Percentiles rank a stretch among this genome's conserved stretches.
Conservation (phyloP, 2,797 vertebrate genomes). For the Clarias fuscus region DNA sequence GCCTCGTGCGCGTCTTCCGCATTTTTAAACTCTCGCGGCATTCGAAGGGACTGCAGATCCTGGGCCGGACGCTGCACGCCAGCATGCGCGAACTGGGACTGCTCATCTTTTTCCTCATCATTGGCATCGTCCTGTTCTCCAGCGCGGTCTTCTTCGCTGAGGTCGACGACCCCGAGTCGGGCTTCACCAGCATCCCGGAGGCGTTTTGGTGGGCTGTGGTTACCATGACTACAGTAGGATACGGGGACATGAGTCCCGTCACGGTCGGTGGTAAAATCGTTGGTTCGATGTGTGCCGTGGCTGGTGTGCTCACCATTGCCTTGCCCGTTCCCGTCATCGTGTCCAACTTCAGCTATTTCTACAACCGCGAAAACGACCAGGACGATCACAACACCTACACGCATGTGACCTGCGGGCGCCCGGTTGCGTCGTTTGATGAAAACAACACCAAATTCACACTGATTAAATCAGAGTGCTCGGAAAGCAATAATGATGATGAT, state of each 20-base stretch:
- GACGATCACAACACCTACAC: slow-evolving; percentile 83
- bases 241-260: slow-evolving; percentile 95
- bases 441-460: slow-evolving; percentile 75
- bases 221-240: slow-evolving; percentile 96
- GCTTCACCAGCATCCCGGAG: slow-evolving; percentile 89
- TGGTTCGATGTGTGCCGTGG: slow-evolving; percentile 92
- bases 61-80: slow-evolving; percentile 86
- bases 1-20: slow-evolving; percentile 87
- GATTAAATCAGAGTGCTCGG: slow-evolving; percentile 81
- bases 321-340: slow-evolving; percentile 93
- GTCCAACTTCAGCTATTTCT: slow-evolving; percentile 98
- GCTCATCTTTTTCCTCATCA: slow-evolving; percentile 92
- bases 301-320: slow-evolving; percentile 91
- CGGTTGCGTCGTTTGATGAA: slow-evolving; percentile 71
- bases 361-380: slow-evolving; percentile 88
- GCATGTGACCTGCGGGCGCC: slow-evolving; percentile 89
- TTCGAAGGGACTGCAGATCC: slow-evolving; percentile 89
- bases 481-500: slow-evolving; percentile 64
- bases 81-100: slow-evolving; percentile 89
- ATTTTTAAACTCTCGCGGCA: slow-evolving; percentile 92
- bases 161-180: slow-evolving; percentile 82
- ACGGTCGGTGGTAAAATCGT: slow-evolving; percentile 93
- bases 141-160: slow-evolving; percentile 95
- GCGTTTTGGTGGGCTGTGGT: slow-evolving; percentile 98
- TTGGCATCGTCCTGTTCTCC: slow-evolving; percentile 91